phyloP scores from a whole-genome alignment of 2,113 vertebrate species.

The Ondatra zibethicus region DNA sequence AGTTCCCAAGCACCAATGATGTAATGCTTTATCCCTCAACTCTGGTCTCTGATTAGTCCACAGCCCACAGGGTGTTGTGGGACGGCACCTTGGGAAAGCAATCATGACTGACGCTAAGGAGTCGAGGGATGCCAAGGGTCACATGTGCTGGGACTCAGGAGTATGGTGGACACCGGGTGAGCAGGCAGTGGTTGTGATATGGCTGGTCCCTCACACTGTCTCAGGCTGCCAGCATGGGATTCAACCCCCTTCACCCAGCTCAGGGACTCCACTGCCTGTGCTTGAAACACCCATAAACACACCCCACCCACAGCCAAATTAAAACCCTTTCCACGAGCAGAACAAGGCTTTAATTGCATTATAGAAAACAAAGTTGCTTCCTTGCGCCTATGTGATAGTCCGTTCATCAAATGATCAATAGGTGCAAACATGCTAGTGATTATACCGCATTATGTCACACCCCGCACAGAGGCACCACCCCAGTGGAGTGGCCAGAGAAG shows the following conservation, averaged over 20 bases:
- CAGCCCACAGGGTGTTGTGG: too few relatives aligned
- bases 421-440: background rate
- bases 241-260: background rate
- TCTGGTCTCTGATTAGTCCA: too few relatives aligned
- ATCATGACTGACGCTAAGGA: background rate
- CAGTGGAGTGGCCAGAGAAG: background rate
- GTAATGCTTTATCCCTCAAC: background rate
- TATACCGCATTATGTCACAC: background rate
- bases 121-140: background rate
- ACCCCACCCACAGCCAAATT: background rate
- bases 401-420: slow-evolving; percentile 56
- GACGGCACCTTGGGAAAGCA: background rate
- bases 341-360: slow-evolving; percentile 19
- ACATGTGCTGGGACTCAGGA: background rate
- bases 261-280: background rate
- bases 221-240: background rate
- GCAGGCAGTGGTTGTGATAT: background rate
- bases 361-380: slow-evolving; percentile 28
- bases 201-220: background rate
- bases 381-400: background rate
- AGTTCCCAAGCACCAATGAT: too few relatives aligned
- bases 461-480: background rate
- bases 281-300: background rate
- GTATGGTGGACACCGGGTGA: rapidly evolving
- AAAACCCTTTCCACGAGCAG: background rate